Base-by-base conservation (phyloP, 2,888 invertebrate species). In the Horisme vitalbata region DNA sequence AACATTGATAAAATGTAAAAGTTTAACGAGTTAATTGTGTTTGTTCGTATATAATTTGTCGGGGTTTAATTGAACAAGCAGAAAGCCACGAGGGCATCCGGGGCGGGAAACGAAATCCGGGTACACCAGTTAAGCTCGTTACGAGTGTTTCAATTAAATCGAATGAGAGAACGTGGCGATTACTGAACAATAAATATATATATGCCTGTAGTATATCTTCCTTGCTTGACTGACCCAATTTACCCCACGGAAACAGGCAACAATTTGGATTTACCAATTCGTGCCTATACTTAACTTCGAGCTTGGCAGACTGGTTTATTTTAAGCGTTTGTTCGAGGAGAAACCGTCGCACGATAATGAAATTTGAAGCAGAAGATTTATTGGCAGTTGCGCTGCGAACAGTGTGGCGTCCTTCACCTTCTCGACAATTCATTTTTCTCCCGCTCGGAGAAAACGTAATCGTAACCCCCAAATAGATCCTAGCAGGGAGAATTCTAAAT, bases 101-200 rank as follows among this genome's bases (percentile, higher is more conserved):
- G 52, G 50, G 49, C 45, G 61, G 58, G 56, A 58, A 61, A 61
- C 58, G 39, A 66, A 66, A 70, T 56, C 65, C 65, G 65, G 67
- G 65, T 66, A 61, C 48, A 61, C 53, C 59, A 52, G 63, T 65
- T 64, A 68, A 69, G 68, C 64, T 68, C 53, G 59, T 60, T 63
- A 65, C 57, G 61, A 66, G 60, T 64, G 71, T 71, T 75, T 71
- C 65, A 73, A 73, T 78, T 75, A 71, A 68, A 63, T 67, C 57
- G 54, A 68, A 68, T 59, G 59, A 65, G 62, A 55, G 53, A n/a
- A 61, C 55, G 52, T 44, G 52, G 63, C 53, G 59, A 69, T 66
- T 73, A 61, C 55, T 56, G 50, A 28, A 23, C 41, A 45, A 46
- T 45, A 26, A 53, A 33, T 49, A 27, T 15, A n/a, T n/a, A 18